These are phyloP conservation scores for Cervus canadensis DNA, from an alignment of 2,113 vertebrate species.

Conservation along the genomic window DNA sequence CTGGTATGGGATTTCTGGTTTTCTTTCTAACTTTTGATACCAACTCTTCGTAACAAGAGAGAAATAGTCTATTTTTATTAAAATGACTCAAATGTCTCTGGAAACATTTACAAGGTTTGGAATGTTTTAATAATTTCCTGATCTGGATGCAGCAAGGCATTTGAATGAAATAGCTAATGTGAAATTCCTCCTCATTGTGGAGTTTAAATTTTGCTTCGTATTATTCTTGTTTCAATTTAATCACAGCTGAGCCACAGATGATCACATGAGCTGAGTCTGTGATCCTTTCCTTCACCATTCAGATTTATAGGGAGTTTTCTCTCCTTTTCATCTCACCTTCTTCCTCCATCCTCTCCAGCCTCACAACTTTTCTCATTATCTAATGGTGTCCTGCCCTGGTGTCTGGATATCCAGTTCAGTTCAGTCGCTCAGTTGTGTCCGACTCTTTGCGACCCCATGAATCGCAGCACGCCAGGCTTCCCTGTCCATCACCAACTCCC, in stretches of 20 bases:
- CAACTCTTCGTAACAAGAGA: slow-evolving; percentile 38
- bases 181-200: background rate
- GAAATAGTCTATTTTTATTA: slow-evolving; percentile 61
- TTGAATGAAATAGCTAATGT: slow-evolving; percentile 35
- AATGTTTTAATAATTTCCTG: slow-evolving; percentile 69
- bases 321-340: slow-evolving; percentile 11
- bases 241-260: background rate
- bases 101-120: slow-evolving; percentile 61
- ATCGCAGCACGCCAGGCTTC: too few species aligned
- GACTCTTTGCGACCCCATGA: too few species aligned
- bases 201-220: background rate
- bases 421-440: too few species aligned
- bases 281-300: background rate
- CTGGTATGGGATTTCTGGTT: background rate
- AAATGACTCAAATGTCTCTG: slow-evolving; percentile 68
- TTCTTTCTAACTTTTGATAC: slow-evolving; percentile 48
- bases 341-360: background rate
- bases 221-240: slow-evolving; percentile 41
- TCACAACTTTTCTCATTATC: slow-evolving; percentile 2
- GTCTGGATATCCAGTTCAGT: background rate
- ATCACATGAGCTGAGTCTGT: background rate
- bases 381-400: background rate
- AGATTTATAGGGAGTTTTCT: background rate
- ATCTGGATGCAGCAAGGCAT: slow-evolving; percentile 42
- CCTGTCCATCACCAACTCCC: too few species aligned